These are phyloP conservation scores for Cephus sareptanus DNA, from an alignment of 2,888 invertebrate genomes.

Conservation along the genomic window DNA sequence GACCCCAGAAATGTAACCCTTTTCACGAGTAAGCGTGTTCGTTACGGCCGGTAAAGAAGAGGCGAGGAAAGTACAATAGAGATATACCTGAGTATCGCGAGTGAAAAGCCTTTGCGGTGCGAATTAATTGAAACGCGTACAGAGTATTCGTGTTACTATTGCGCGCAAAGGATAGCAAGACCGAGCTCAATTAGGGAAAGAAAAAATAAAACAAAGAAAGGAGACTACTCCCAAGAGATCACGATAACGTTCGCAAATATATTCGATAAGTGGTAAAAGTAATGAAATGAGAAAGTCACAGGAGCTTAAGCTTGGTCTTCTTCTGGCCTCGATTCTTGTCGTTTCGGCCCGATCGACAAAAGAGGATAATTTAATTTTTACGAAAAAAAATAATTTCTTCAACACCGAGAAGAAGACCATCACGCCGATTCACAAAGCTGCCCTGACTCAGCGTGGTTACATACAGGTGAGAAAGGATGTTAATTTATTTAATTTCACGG, in stretches of 20 bases:
- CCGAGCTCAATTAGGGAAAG: not conserved
- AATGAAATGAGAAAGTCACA: constrained; percentile 17
- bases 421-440: constrained; percentile 70
- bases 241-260: not conserved
- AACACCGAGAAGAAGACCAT: constrained; percentile 21
- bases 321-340: constrained; percentile 27
- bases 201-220: not conserved
- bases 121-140: not conserved
- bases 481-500: not conserved
- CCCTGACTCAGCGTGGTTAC: constrained; percentile 76
- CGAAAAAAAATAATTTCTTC: not conserved
- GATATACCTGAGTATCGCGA: not conserved
- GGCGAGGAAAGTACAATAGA: not conserved
- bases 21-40: not conserved
- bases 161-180: not conserved
- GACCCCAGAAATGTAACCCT: not conserved
- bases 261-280: not conserved
- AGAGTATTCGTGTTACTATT: not conserved
- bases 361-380: constrained; percentile 8
- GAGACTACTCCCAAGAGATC: not conserved
- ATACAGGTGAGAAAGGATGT: constrained; percentile 70
- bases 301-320: constrained; percentile 19
- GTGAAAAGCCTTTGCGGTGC: not conserved
- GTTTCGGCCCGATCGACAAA: not conserved
- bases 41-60: not conserved